Evolutionary conservation across 2,888 invertebrate genomes (phyloP), one percentile per base, ranked within the genome.

Genomic region (Drosophila demipolita): DNA sequence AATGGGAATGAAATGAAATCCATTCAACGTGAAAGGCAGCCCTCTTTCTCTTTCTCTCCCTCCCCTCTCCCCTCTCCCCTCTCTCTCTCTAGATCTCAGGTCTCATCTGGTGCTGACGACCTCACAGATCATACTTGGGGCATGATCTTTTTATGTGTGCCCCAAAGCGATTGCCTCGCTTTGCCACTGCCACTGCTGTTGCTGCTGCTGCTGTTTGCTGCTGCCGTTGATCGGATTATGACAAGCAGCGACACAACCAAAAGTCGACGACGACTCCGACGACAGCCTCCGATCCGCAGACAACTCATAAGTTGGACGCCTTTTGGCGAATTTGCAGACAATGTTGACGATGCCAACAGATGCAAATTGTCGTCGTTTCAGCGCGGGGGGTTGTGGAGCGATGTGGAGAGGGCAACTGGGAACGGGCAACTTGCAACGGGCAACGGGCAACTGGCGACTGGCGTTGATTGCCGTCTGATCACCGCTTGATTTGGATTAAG

Each of bases 161-260:
- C 26, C 54, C 40, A 40, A 40, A 9, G 40, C 40, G 40, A 5
- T 40, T 40, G n/a, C 45, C 64, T 45, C 6, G 26, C 54, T 29
- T 58, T 64, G 57, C 67, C 17, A 52, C 29, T 53, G 52, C 50
- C 4, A 5, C 23, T 38, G 29, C 68, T 52, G 53, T 53, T 53
- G 50, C 50, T 48, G 58, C 90, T 26, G 29, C 70, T 40, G 53
- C 53, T 54, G 54, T 49, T 91, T 26, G 29, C 70, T 40, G 53
- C 53, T 54, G 54, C 52, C 40, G 58, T 78, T 91, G 90, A 91
- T 91, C 90, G 91, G 85, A 91, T 91, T 91, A 91, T 91, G 90
- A 91, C 91, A 91, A 79, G 87, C 89, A 85, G 80, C 86, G 86
- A 87, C 85, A 85, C 70, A 76, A 67, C 66, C 73, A 69, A 72